Base-by-base conservation (phyloP, 2,113 vertebrate genomes). In the Neogobius melanostomus region DNA sequence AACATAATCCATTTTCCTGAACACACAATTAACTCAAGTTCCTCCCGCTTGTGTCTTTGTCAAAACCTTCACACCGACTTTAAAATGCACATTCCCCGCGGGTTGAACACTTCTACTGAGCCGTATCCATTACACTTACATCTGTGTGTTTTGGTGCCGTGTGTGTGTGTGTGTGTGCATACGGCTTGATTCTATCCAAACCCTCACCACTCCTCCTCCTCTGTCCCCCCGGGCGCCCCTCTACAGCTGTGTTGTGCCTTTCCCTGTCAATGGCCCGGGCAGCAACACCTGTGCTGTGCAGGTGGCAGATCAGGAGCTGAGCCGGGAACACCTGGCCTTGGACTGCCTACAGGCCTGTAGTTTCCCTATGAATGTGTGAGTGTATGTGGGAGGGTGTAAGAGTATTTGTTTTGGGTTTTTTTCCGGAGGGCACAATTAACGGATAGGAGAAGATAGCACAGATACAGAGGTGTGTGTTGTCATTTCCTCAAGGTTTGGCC, bases 221-320 rank as follows among this genome's bases (percentile, higher is more conserved):
- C 50, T 6, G 14, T 51, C 74, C 77, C 75, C 84, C 6, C 43
- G 84, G 89, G 92, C 85, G 65, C 69, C 16, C 53, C 67, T 84
- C 69, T 78, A 80, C 92, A 93, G 93, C 92, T 94, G 93, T 92
- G 92, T 91, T 92, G 88, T 90, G 85, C 87, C 82, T 83, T 86
- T 90, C 85, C 83, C 87, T 62, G 82, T 76, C 76, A 36, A 2
- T 36, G 28, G 28, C 28, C 28, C 28, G 28, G 68, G 89, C 73
- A 46, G 87, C 73, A 89, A 91, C 92, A 94, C 92, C 93, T 93
- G 93, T 82, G 91, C 87, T 90, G 76, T 91, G 90, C 92, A 94
- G 91, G 91, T 94, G 93, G 89, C 79, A 90, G 90, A 88, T 91
- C 89, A 92, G 90, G 87, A 86, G 83, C 62, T n/a, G 77, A 78